Evolutionary conservation across 2,888 invertebrate species (phyloP).

Genomic region (Gymnoscelis rufifasciata): DNA sequence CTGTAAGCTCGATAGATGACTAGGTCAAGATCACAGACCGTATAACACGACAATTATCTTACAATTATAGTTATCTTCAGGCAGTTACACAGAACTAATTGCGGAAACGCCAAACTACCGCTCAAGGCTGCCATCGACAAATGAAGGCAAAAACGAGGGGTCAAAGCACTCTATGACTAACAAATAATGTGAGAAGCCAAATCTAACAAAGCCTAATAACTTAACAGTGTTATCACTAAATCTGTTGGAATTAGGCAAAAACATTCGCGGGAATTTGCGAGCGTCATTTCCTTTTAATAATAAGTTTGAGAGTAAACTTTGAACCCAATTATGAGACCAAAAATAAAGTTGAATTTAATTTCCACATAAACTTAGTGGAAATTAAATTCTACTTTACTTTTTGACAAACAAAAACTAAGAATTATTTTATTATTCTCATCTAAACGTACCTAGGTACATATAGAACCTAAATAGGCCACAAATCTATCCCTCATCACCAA

Average conservation of each 20-base stretch:
- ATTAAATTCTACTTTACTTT: too few species aligned
- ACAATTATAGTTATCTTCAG: constrained; percentile 1
- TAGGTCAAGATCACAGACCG: too few species aligned
- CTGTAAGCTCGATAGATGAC: neutral
- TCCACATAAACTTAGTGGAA: too few species aligned
- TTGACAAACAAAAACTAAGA: too few species aligned
- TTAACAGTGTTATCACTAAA: constrained; percentile 22
- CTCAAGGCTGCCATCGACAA: constrained; percentile 59
- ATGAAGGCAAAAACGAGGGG: constrained; percentile 63
- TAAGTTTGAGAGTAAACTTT: neutral
- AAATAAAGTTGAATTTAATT: neutral
- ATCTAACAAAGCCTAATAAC: constrained; percentile 56
- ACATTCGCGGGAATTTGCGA: constrained; percentile 12
- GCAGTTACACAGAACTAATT: constrained; percentile 48
- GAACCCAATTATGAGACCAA: too few species aligned
- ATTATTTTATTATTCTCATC: too few species aligned
- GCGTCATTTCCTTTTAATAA: constrained; percentile 18
- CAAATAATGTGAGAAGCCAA: constrained; percentile 40
- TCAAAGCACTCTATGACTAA: constrained; percentile 63
- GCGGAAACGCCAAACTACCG: constrained; percentile 60
- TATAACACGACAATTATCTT: neutral
- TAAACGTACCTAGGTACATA: too few species aligned
- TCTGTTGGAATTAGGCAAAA: constrained; percentile 15
- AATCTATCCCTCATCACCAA: too few species aligned
- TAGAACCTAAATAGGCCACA: too few species aligned